These are phyloP conservation scores for Furcifer pardalis DNA, from an alignment of 2,797 vertebrate species.

Conservation along the genomic window DNA sequence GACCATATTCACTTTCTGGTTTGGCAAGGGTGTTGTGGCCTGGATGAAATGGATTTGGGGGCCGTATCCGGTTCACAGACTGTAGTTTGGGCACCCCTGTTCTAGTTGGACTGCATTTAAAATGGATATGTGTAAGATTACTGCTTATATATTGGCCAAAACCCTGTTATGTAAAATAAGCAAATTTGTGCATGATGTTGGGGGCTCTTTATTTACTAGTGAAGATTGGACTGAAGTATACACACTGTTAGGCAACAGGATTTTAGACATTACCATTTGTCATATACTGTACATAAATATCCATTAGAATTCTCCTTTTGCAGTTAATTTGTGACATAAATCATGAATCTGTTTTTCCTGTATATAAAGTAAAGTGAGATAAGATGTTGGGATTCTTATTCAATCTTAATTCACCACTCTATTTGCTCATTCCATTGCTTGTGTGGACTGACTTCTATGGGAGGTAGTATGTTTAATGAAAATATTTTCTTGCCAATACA, in stretches of 20 bases:
- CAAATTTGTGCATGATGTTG: too few relatives aligned
- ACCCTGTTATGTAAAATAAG: too few relatives aligned
- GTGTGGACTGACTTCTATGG: not conserved
- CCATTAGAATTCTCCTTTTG: not conserved
- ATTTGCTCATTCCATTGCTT: not conserved
- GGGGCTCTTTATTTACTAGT: too few relatives aligned
- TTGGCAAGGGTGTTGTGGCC: too few relatives aligned
- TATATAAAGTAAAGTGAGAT: not conserved
- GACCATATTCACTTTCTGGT: too few relatives aligned
- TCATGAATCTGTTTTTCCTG: not conserved
- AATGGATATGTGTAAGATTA: not conserved
- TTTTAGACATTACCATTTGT: not conserved
- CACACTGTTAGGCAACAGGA: too few relatives aligned
- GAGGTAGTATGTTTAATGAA: not conserved
- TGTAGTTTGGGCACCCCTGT: too few relatives aligned
- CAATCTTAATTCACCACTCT: not conserved
- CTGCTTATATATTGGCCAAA: not conserved
- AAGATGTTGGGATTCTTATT: not conserved
- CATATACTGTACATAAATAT: not conserved
- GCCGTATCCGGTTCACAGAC: too few relatives aligned
- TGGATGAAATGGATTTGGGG: too few relatives aligned
- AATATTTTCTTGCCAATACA: not conserved
- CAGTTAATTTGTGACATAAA: not conserved
- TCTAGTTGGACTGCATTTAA: constrained; percentile 2
- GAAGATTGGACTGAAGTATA: too few relatives aligned